phyloP scores from a whole-genome alignment of 2,113 vertebrate genomes.

The Sprattus sprattus region DNA sequence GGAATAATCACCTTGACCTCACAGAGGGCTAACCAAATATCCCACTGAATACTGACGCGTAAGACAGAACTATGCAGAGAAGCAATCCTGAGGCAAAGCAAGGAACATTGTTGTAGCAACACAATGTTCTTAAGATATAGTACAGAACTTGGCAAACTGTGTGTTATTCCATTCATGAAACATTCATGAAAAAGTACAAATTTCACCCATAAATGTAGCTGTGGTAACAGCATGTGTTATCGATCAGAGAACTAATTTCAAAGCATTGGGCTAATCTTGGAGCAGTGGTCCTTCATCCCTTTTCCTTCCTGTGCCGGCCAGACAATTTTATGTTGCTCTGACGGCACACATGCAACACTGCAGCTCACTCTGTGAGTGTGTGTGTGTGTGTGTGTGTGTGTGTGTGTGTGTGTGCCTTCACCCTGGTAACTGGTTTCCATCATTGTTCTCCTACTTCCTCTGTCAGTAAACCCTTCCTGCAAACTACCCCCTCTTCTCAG shows the following conservation, averaged over 20 bases:
- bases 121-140: background rate
- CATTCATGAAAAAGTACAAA: background rate
- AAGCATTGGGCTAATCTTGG: background rate
- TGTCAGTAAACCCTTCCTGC: constrained; percentile 33
- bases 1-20: constrained; percentile 52
- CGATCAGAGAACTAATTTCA: background rate
- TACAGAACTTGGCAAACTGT: background rate
- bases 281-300: background rate
- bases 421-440: background rate
- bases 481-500: background rate
- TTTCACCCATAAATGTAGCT: background rate
- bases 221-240: background rate
- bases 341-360: background rate
- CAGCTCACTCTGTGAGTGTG: background rate
- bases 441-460: constrained; percentile 51
- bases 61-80: background rate
- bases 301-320: background rate
- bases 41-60: background rate
- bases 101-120: too few relatives aligned
- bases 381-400: background rate
- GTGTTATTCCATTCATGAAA: background rate
- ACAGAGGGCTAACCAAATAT: background rate
- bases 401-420: background rate
- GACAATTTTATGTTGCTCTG: constrained; percentile 6
- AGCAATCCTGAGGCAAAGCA: background rate